Conservation (phyloP, 2,113 vertebrate species). For the Lasiurus cinereus region DNA sequence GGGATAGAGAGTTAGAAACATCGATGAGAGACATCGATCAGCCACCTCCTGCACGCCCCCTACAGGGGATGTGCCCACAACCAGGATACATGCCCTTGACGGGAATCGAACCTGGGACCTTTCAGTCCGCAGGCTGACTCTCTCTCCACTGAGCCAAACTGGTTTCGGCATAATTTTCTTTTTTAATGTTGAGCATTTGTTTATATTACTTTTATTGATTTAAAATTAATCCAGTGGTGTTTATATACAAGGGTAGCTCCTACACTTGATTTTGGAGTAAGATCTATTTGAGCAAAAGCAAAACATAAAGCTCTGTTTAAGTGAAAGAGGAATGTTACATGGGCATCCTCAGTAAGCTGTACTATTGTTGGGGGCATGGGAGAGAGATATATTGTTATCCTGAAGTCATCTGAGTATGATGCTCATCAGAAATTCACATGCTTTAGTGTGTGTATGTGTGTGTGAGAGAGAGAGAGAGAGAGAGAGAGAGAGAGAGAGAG, state of each 20-base stretch:
- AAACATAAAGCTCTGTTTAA: neutral
- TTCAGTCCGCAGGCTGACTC: too few species aligned
- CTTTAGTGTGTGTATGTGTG: neutral
- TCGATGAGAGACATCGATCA: too few species aligned
- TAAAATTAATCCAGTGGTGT: constrained; percentile 45
- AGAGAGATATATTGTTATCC: constrained; percentile 5
- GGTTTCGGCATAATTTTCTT: neutral
- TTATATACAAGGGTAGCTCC: neutral
- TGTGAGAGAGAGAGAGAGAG: neutral
- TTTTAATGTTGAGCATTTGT: constrained; percentile 10
- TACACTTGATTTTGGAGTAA: constrained; percentile 48
- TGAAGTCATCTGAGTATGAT: constrained; percentile 28
- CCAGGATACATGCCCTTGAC: too few species aligned
- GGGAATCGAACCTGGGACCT: too few species aligned
- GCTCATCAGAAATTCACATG: neutral
- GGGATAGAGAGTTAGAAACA: too few species aligned
- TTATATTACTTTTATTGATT: constrained; percentile 38
- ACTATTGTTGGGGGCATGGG: neutral
- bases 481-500: neutral
- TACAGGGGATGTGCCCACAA: too few species aligned
- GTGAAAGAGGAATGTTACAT: neutral
- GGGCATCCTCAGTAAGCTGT: neutral
- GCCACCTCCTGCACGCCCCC: too few species aligned
- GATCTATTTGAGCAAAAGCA: constrained; percentile 5
- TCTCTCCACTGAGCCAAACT: too few species aligned